Percentiles rank a stretch among this genome's conserved stretches.
phyloP scores from a whole-genome alignment of 2,113 vertebrate genomes.

The Ranitomeya imitator region DNA sequence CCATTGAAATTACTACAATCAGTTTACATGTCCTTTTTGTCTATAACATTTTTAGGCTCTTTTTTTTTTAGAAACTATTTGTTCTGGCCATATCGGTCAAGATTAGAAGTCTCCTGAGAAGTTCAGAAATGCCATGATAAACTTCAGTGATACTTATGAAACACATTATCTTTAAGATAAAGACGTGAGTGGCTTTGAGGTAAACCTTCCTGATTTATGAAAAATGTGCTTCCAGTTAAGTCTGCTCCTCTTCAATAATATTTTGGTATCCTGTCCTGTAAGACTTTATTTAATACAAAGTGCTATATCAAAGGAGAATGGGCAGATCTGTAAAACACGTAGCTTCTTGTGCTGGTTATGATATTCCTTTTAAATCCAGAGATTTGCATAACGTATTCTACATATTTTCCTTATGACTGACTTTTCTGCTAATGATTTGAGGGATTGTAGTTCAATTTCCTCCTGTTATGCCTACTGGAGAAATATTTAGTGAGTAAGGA shows the following conservation, averaged over 20 bases:
- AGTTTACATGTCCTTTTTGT: too few species aligned
- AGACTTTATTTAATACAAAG: constrained; percentile 37
- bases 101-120: not conserved
- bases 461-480: constrained; percentile 57
- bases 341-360: constrained; percentile 27
- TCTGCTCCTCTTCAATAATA: constrained; percentile 16
- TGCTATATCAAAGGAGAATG: constrained; percentile 3
- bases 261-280: constrained; percentile 33
- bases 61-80: not conserved
- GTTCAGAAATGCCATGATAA: not conserved
- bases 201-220: constrained; percentile 17
- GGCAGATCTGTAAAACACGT: constrained; percentile 13
- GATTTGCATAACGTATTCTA: constrained; percentile 52
- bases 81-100: not conserved
- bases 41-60: not conserved
- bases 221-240: constrained; percentile 1
- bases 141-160: not conserved
- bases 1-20: too few species aligned
- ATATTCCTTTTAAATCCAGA: constrained; percentile 51
- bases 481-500: constrained; percentile 54
- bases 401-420: constrained; percentile 53
- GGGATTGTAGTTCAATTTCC: constrained; percentile 59
- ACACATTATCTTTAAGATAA: not conserved
- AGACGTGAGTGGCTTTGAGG: not conserved
- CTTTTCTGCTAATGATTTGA: constrained; percentile 54